phyloP scores from a whole-genome alignment of 2,888 invertebrate species.

The Conomelus anceps region DNA sequence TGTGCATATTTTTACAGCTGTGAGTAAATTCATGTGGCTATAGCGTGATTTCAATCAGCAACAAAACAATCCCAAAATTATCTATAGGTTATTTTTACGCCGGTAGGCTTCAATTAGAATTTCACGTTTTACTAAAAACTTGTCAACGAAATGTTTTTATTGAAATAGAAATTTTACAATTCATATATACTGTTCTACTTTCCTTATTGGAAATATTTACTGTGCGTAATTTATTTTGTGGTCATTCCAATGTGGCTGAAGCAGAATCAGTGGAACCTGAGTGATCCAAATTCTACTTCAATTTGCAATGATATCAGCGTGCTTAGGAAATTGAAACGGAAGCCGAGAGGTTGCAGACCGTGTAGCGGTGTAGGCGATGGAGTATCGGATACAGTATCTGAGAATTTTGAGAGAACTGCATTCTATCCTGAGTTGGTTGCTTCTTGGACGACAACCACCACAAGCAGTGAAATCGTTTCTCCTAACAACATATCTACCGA shows the following conservation, averaged over 20 bases:
- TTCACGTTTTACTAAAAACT: background rate
- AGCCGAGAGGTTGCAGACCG: background rate
- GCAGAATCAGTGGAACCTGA: background rate
- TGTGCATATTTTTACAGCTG: too few species aligned
- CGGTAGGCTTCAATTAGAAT: background rate
- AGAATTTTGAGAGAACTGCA: background rate
- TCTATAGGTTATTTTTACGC: background rate
- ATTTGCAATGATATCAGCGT: background rate
- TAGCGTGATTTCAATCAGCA: too few species aligned
- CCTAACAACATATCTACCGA: background rate
- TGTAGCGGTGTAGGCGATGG: background rate
- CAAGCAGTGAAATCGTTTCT: background rate
- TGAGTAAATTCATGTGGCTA: too few species aligned
- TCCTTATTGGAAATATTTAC: too few species aligned
- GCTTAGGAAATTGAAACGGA: background rate
- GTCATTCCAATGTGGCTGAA: background rate
- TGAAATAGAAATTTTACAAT: background rate
- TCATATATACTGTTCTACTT: background rate
- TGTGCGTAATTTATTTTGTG: too few species aligned
- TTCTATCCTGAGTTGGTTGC: background rate
- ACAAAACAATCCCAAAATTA: too few species aligned
- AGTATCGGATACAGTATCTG: background rate
- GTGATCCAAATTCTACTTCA: background rate
- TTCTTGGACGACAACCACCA: background rate
- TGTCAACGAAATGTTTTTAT: background rate